Evolutionary conservation across 1,140 invertebrate genomes (phyloP), one percentile per base, ranked within the genome.

Genomic region (Belonocnema kinseyi): DNA sequence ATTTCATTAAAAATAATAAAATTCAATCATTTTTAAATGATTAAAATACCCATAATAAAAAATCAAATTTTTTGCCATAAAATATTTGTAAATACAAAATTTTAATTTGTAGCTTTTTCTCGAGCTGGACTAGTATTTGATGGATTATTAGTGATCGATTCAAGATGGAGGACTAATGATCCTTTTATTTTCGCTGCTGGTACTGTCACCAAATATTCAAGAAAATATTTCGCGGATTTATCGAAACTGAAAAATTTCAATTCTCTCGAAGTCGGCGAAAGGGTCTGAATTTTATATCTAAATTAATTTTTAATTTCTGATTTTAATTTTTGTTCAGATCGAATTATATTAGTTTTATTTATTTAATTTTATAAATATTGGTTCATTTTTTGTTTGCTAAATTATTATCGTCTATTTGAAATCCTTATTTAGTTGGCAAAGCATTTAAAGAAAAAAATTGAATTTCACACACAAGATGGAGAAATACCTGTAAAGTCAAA

Each of bases 71-170:
- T 40, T 40, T 40, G 8, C 4, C 4, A 11, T 46, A 11, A 46
- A 46, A 46, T 46, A 46, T 46, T 46, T 8, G 11, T 46, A 46
- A 33, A 46, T 46, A 46, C 10, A 46, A 46, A 46, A 46, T 46
- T n/a, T 46, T 11, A 46, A 46, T 46, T 81, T 90, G n/a, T 83
- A 94, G 95, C 95, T 14, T 93, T 96, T 78, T 94, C 93, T 61
- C 91, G 93, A 76, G 91, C 94, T 17, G 95, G 94, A 50, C 85
- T 96, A 11, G 93, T 95, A 4, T 96, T 94, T 88, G 94, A 96
- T 84, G 94, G 94, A 50, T 92, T 93, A 14, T 84, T 97, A 46
- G 93, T 96, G 3, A 95, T 97, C 54, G 93, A 95, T 80, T 87
- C 92, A 0, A 86, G 93, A 26, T 95, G 94, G 83, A 91, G 93